These are phyloP conservation scores for Plebejus anna DNA, from an alignment of 2,888 invertebrate species.

Conservation along the genomic window DNA sequence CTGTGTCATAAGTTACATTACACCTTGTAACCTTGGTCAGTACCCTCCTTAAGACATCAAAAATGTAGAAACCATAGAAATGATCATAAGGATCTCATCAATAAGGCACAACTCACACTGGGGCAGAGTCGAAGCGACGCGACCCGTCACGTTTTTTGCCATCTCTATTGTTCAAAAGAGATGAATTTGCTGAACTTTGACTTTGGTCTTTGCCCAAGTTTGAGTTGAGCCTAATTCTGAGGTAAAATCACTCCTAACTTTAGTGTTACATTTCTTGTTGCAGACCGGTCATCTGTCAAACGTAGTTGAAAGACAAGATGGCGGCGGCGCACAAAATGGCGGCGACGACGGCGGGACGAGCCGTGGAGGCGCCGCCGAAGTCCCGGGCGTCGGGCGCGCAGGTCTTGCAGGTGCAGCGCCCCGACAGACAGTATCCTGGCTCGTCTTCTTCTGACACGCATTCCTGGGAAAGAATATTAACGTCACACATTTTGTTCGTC, in stretches of 20 bases:
- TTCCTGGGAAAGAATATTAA: slow-evolving; percentile 51
- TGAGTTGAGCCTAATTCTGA: neutral
- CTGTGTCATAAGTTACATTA: too few species aligned
- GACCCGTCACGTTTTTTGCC: too few species aligned
- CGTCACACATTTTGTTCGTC: neutral
- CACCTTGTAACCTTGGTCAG: too few species aligned
- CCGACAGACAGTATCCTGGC: slow-evolving; percentile 66
- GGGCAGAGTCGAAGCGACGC: too few species aligned
- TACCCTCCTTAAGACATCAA: too few species aligned
- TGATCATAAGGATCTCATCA: neutral
- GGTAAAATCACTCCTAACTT: neutral
- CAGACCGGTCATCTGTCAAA: slow-evolving; percentile 8
- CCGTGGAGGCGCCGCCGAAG: slow-evolving; percentile 56
- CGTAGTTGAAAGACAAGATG: slow-evolving; percentile 47
- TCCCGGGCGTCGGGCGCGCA: slow-evolving; percentile 66
- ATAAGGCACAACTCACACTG: too few species aligned
- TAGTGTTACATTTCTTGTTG: neutral
- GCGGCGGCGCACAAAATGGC: slow-evolving; percentile 48
- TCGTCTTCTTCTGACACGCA: slow-evolving; percentile 71
- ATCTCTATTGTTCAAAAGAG: too few species aligned
- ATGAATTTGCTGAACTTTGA: too few species aligned
- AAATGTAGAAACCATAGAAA: too few species aligned
- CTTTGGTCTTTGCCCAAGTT: too few species aligned
- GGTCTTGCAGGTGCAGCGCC: slow-evolving; percentile 69
- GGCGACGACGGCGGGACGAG: slow-evolving; percentile 47